Evolutionary conservation across 2,888 invertebrate species (phyloP), one percentile per base, ranked within the genome.

Genomic region (Eupelmus urozonus): DNA sequence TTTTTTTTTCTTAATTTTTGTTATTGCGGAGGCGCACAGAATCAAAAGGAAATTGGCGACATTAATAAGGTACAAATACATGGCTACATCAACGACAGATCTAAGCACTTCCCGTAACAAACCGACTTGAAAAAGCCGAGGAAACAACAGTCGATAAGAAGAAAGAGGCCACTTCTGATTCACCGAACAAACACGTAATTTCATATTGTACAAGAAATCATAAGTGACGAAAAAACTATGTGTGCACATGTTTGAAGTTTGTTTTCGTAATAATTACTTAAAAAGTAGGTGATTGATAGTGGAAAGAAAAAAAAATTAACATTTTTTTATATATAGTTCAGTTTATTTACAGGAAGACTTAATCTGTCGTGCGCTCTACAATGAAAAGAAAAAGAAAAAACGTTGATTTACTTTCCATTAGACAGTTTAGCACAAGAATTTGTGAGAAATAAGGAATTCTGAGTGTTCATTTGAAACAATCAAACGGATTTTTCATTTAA

Each of bases 291-390:
- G 53, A 60, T 76, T 76, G 62, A 74, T 49, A 67, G 69, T 67
- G 67, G 62, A 40, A 71, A 51, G 45, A 76, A 76, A 73, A 81
- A 73, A 78, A 78, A 76, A 49, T 57, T 42, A 66, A 49, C 63
- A 69, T n/a, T 51, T 69, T 29, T 73, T 60, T 78, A 60, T 69
- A 70, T 72, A 77, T 74, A 81, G 73, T 70, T 79, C 60, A 78
- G 62, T 81, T 81, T 81, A 81, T 81, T 81, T 81, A 81, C 80
- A 81, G 80, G 80, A 81, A 81, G 80, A 81, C 80, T 81, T 76
- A 76, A 71, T 78, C 80, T 81, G 80, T 73, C 80, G 80, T 81
- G 76, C 76, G 79, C 76, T 78, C 78, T 81, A 81, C 79, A 81
- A 71, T 81, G 69, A 79, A 81, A 81, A 79, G 65, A 76, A 73